phyloP scores from a whole-genome alignment of 2,113 vertebrate genomes.

The Dissostichus mawsoni region DNA sequence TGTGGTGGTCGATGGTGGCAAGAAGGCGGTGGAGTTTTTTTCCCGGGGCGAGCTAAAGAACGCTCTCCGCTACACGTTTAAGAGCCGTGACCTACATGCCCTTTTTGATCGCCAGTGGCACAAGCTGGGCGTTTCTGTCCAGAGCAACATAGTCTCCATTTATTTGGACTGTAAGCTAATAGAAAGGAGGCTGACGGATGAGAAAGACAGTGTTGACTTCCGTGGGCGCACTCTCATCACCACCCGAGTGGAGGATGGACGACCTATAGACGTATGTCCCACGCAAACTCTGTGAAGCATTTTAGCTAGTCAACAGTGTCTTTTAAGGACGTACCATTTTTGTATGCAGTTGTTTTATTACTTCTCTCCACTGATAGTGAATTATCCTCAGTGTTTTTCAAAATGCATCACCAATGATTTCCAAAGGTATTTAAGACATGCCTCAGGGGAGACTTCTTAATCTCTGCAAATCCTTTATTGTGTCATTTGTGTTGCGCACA shows the following conservation, averaged over 20 bases:
- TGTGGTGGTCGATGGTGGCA: slow-evolving; percentile 90
- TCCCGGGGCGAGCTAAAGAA: slow-evolving; percentile 84
- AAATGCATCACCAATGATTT: not conserved
- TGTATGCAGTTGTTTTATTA: not conserved
- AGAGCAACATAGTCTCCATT: slow-evolving; percentile 87
- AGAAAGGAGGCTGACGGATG: slow-evolving; percentile 87
- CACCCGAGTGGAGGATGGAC: slow-evolving; percentile 89
- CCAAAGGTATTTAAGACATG: slow-evolving; percentile 6
- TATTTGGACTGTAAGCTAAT: slow-evolving; percentile 94
- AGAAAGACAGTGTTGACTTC: slow-evolving; percentile 83
- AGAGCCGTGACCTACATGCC: slow-evolving; percentile 90
- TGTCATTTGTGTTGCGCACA: slow-evolving; percentile 2
- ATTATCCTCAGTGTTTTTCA: not conserved
- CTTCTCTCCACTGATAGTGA: not conserved
- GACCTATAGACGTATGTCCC: slow-evolving; percentile 93
- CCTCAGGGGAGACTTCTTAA: slow-evolving; percentile 16
- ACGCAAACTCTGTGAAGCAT: not conserved
- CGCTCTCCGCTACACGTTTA: slow-evolving; percentile 89
- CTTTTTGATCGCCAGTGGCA: slow-evolving; percentile 98
- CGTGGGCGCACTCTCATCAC: slow-evolving; percentile 89
- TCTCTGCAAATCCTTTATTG: slow-evolving; percentile 42
- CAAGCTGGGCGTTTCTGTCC: slow-evolving; percentile 91
- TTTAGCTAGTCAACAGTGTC: not conserved
- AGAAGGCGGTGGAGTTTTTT: slow-evolving; percentile 91
- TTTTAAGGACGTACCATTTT: not conserved